These are phyloP conservation scores for Xylota sylvarum DNA, from an alignment of 2,888 invertebrate genomes.

Conservation along the genomic window DNA sequence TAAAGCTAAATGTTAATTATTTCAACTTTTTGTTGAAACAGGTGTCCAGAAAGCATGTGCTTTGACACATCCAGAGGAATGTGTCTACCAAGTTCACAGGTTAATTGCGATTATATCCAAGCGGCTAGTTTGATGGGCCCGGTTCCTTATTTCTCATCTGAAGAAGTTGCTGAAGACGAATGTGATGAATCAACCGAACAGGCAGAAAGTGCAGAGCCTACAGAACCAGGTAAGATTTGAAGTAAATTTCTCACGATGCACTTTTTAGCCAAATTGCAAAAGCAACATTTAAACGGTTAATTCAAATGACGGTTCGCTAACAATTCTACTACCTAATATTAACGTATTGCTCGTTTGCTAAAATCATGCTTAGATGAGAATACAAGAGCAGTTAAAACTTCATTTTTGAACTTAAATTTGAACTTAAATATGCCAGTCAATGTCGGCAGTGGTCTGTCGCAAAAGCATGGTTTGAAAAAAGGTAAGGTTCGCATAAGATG, in stretches of 20 bases:
- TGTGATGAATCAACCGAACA: slow-evolving; percentile 36
- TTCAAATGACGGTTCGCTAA: neutral
- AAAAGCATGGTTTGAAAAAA: neutral
- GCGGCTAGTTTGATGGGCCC: slow-evolving; percentile 78
- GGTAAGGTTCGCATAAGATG: slow-evolving; percentile 42
- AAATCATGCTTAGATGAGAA: slow-evolving; percentile 46
- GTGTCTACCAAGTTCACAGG: slow-evolving; percentile 79
- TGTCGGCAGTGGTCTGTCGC: neutral
- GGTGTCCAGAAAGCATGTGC: slow-evolving; percentile 80
- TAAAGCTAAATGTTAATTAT: neutral
- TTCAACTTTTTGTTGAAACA: slow-evolving; percentile 46
- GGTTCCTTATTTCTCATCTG: slow-evolving; percentile 55
- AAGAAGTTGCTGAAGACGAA: slow-evolving; percentile 65
- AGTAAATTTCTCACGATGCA: neutral
- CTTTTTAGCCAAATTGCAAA: neutral
- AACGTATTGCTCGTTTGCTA: neutral
- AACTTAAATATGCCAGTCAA: neutral
- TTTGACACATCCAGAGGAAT: slow-evolving; percentile 78
- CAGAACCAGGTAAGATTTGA: slow-evolving; percentile 24
- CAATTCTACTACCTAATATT: too few relatives aligned
- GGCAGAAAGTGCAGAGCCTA: slow-evolving; percentile 65
- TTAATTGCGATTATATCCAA: slow-evolving; percentile 78
- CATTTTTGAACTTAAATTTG: slow-evolving; percentile 24
- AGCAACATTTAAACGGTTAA: neutral
- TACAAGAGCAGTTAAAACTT: slow-evolving; percentile 34